Conservation (phyloP, 1,140 invertebrate genomes). For the Cardiocondyla obscurior region DNA sequence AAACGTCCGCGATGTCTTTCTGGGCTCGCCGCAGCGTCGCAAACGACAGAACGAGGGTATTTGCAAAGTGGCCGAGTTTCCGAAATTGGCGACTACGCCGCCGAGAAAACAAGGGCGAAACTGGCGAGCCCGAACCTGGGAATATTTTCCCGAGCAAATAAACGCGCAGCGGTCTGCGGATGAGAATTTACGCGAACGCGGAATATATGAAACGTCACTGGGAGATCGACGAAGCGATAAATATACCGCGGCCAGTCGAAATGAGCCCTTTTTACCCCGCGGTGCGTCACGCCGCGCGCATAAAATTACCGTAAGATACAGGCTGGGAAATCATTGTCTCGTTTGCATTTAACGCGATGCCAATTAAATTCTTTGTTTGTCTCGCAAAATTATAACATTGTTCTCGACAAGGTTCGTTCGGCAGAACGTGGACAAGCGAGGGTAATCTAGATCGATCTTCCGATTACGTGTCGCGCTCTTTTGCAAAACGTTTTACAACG, state of each 20-base stretch:
- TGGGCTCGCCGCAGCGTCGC: constrained; percentile 31
- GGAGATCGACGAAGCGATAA: constrained; percentile 8
- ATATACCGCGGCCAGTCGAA: not conserved
- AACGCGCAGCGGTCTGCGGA: constrained; percentile 41
- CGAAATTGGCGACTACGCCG: constrained; percentile 60
- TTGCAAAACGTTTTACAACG: constrained; percentile 4
- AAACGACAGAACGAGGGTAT: constrained; percentile 62
- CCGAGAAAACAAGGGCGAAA: constrained; percentile 58
- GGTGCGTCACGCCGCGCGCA: not conserved
- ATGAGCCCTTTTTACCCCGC: not conserved
- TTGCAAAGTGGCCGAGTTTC: constrained; percentile 69
- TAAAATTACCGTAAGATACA: constrained; percentile 13
- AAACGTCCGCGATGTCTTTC: constrained; percentile 57
- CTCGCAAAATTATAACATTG: not conserved
- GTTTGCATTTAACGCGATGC: not conserved
- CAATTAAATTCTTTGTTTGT: constrained; percentile 1
- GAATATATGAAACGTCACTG: constrained; percentile 22
- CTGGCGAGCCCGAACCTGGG: constrained; percentile 45
- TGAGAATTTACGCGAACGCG: constrained; percentile 45
- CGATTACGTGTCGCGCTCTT: not conserved
- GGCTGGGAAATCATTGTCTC: not conserved
- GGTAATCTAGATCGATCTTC: constrained; percentile 6
- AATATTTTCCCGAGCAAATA: constrained; percentile 52
- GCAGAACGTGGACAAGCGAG: not conserved
- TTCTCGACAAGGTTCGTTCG: not conserved